Conservation (phyloP, 2,113 vertebrate species). For the Sinosuthora webbiana region DNA sequence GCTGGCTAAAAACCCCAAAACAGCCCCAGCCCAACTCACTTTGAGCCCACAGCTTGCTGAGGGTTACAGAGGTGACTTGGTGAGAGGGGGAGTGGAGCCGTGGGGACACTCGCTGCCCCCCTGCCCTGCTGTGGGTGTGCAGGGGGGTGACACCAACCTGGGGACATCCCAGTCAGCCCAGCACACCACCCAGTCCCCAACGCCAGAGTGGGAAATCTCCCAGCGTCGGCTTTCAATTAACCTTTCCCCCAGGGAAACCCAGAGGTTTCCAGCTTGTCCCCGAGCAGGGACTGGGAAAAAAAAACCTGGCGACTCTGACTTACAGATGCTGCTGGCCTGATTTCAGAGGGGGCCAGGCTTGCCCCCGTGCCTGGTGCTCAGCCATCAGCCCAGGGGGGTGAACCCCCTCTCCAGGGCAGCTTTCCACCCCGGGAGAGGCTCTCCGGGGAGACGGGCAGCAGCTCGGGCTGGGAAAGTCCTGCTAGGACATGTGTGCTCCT, state of each 20-base stretch:
- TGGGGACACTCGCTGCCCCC: background rate
- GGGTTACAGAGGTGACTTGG: background rate
- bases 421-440: background rate
- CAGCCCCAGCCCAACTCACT: background rate
- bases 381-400: background rate
- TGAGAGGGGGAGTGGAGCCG: fast-evolving
- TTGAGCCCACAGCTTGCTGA: background rate
- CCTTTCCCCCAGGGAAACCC: background rate
- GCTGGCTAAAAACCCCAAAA: background rate
- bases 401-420: fast-evolving
- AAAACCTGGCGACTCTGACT: background rate
- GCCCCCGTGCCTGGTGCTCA: fast-evolving
- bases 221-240: background rate
- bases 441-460: background rate
- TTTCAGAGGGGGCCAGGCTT: background rate
- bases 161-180: background rate
- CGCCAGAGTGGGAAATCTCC: background rate
- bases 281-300: background rate
- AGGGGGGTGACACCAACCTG: background rate
- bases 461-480: background rate
- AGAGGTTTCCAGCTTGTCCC: background rate
- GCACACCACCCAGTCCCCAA: fast-evolving
- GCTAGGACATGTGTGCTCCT: background rate
- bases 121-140: background rate
- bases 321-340: background rate